A percentile compares a stretch with the other conserved stretches of the same genome.
Evolutionary conservation across 2,888 invertebrate genomes (phyloP).

Genomic region (Habrosyne pyritoides): DNA sequence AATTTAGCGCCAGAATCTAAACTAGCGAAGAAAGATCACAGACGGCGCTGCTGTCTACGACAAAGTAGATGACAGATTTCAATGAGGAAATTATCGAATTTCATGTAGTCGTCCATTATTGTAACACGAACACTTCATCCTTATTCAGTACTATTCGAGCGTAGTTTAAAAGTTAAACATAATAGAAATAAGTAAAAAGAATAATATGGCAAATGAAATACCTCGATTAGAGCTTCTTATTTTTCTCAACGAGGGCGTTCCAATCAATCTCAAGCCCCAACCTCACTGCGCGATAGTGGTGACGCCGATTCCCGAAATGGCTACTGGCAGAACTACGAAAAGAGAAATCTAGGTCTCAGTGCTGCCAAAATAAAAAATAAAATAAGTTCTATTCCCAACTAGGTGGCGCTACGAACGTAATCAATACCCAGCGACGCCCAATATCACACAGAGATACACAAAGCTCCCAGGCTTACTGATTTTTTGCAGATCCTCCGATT

Average conservation of each 20-base stretch:
- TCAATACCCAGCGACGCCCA: too few relatives aligned
- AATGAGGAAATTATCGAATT: constrained; percentile 21
- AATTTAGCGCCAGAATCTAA: constrained; percentile 63
- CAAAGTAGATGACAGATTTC: constrained; percentile 27
- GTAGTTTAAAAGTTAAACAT: constrained; percentile 1
- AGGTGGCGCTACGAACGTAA: background rate
- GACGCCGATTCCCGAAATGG: constrained; percentile 77
- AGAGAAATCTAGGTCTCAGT: constrained; percentile 12
- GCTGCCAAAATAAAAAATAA: constrained; percentile 11
- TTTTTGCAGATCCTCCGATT: too few relatives aligned
- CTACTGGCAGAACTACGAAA: constrained; percentile 48
- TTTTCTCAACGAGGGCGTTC: constrained; percentile 76
- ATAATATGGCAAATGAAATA: constrained; percentile 34
- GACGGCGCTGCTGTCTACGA: constrained; percentile 75
- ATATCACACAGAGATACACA: too few relatives aligned
- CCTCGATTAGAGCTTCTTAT: constrained; percentile 50
- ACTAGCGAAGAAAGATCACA: constrained; percentile 46
- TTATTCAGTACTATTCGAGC: background rate
- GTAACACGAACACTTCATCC: background rate
- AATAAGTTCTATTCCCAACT: background rate
- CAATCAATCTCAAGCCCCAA: constrained; percentile 63
- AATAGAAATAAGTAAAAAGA: constrained; percentile 10
- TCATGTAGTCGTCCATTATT: constrained; percentile 22
- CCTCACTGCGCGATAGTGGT: constrained; percentile 61
- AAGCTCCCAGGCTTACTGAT: too few relatives aligned